phyloP scores from a whole-genome alignment of 1,140 invertebrate species.

The Pissodes strobi region DNA sequence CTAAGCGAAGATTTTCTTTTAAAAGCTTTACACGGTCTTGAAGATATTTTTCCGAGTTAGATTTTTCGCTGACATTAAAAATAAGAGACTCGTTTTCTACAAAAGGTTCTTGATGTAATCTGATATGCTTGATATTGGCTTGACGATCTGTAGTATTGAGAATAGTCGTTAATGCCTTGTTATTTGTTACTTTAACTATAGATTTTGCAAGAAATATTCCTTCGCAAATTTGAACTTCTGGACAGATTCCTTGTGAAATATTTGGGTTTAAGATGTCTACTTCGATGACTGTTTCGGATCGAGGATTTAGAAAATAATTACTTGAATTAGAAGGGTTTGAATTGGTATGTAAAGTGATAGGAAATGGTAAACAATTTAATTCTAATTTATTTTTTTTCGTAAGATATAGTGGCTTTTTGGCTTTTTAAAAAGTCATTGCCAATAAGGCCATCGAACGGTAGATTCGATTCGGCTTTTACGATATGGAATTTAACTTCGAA shows the following conservation, averaged over 20 bases:
- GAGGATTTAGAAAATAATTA: no score
- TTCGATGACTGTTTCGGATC: slow-evolving; percentile 25
- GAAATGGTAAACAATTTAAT: neutral
- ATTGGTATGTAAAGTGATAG: no score
- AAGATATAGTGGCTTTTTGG: slow-evolving; percentile 19
- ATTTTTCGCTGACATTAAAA: neutral
- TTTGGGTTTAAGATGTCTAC: no score
- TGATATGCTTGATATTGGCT: slow-evolving; percentile 4
- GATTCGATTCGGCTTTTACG: no score
- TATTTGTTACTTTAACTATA: slow-evolving; percentile 17
- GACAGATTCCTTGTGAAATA: no score
- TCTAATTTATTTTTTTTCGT: slow-evolving; percentile 1
- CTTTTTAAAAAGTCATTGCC: no score
- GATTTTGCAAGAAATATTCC: slow-evolving; percentile 30
- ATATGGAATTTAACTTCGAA: slow-evolving; percentile 33
- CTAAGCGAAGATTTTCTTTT: slow-evolving; percentile 20
- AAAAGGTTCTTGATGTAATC: slow-evolving; percentile 1
- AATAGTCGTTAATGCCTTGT: slow-evolving; percentile 29
- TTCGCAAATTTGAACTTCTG: slow-evolving; percentile 23
- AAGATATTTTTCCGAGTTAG: neutral
- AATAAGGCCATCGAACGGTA: slow-evolving; percentile 33
- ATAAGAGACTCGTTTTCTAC: slow-evolving; percentile 16
- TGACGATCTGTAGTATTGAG: slow-evolving; percentile 31
- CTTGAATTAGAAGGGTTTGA: no score
- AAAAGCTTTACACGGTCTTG: slow-evolving; percentile 10